Evolutionary conservation across 2,113 vertebrate genomes (phyloP).

Genomic region (Aptenodytes patagonicus): DNA sequence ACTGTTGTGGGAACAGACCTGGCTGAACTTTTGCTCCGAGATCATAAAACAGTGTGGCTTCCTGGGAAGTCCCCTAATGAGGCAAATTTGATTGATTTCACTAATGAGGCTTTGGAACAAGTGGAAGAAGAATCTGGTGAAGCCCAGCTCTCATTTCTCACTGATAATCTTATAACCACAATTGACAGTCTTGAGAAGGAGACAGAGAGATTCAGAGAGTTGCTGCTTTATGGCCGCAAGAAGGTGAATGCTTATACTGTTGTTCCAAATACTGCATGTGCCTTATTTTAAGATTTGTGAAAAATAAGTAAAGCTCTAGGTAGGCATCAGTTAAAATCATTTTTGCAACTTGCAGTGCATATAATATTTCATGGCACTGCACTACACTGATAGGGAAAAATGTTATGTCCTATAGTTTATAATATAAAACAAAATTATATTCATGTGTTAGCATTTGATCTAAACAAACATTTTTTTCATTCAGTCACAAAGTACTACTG

Average conservation of each 20-base stretch:
- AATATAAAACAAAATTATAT: neutral
- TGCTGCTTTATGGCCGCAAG: conserved; percentile 93
- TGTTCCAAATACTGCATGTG: neutral
- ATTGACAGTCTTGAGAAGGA: conserved; percentile 83
- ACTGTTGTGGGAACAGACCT: conserved; percentile 97
- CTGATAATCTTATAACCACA: conserved; percentile 78
- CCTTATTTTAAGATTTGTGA: neutral
- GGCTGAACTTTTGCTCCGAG: conserved; percentile 89
- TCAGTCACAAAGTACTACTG: neutral
- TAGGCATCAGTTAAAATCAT: neutral
- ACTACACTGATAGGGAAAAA: neutral
- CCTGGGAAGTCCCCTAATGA: conserved; percentile 96
- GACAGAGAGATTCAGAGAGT: conserved; percentile 92
- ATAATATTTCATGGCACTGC: neutral
- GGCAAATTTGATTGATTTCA: conserved; percentile 96
- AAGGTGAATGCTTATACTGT: conserved; percentile 73
- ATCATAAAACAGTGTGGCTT: conserved; percentile 93
- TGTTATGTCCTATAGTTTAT: neutral
- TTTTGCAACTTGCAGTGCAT: neutral
- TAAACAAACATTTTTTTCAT: neutral
- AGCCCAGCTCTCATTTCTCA: conserved; percentile 89
- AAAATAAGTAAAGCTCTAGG: neutral
- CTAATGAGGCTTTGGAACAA: conserved; percentile 86
- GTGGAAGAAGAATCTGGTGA: conserved; percentile 87
- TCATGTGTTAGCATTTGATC: neutral